A percentile compares a stretch with the other conserved stretches of the same genome.
Conservation (phyloP, 2,797 vertebrate genomes). For the Poeciliopsis infans region DNA sequence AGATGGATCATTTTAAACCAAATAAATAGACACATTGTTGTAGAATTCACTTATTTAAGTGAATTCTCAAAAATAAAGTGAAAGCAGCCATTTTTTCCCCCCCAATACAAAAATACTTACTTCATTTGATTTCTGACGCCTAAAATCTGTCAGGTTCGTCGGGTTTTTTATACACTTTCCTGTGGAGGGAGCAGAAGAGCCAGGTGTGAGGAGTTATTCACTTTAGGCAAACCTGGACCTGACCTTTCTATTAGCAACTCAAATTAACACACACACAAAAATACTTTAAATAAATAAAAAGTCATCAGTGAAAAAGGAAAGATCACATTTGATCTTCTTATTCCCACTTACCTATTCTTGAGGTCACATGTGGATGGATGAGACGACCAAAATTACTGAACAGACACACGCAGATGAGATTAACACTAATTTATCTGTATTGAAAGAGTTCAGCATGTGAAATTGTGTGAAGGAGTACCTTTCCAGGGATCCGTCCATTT, state of each 20-base stretch:
- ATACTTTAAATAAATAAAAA: neutral
- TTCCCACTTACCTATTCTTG: conserved; percentile 41
- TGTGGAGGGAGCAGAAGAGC: conserved; percentile 26
- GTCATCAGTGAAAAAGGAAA: neutral
- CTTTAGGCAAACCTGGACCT: neutral
- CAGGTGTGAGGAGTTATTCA: neutral
- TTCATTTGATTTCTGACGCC: conserved; percentile 30
- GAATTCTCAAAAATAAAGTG: neutral
- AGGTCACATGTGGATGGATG: neutral
- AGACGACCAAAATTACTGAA: conserved; percentile 33
- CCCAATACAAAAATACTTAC: conserved; percentile 51
- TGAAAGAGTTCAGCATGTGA: neutral
- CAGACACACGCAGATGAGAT: conserved; percentile 16
- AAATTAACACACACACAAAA: neutral
- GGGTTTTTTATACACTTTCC: conserved; percentile 26
- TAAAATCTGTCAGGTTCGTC: neutral
- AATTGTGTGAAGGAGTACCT: conserved; percentile 42
- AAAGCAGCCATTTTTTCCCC: neutral
- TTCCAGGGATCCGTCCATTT: conserved; percentile 15
- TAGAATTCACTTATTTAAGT: neutral
- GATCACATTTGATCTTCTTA: neutral
- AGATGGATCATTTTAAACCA: neutral
- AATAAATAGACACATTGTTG: neutral
- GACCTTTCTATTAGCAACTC: neutral
- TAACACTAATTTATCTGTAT: neutral